Conservation (phyloP, 2,797 vertebrate genomes). For the Enteromius viviparus region DNA sequence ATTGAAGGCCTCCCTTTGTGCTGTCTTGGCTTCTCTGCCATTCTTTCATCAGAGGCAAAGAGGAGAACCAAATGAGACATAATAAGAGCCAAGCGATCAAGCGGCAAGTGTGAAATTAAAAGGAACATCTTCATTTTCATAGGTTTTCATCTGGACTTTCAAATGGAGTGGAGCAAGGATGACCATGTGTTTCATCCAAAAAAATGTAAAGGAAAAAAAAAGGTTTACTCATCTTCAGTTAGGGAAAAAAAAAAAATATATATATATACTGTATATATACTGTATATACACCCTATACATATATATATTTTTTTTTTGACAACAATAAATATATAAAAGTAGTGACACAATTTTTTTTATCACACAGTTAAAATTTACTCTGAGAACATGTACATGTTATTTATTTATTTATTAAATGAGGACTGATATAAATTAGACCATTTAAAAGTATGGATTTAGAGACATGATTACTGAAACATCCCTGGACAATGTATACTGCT, state of each 20-base stretch:
- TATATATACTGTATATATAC: no score
- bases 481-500: neutral
- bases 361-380: no score
- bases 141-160: slow-evolving; percentile 63
- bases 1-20: slow-evolving; percentile 80
- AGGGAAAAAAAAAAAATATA: neutral
- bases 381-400: no score
- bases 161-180: slow-evolving; percentile 59
- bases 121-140: slow-evolving; percentile 84
- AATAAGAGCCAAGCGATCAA: slow-evolving; percentile 84
- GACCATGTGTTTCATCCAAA: slow-evolving; percentile 68
- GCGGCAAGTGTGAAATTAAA: slow-evolving; percentile 77
- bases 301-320: neutral
- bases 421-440: neutral
- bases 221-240: neutral
- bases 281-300: no score
- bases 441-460: neutral
- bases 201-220: neutral
- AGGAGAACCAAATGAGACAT: slow-evolving; percentile 81
- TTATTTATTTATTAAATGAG: neutral
- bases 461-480: neutral
- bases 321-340: neutral
- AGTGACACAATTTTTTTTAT: no score
- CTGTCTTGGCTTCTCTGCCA: slow-evolving; percentile 73
- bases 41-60: slow-evolving; percentile 79